phyloP scores from a whole-genome alignment of 1,140 invertebrate species.

The Diprion similis region DNA sequence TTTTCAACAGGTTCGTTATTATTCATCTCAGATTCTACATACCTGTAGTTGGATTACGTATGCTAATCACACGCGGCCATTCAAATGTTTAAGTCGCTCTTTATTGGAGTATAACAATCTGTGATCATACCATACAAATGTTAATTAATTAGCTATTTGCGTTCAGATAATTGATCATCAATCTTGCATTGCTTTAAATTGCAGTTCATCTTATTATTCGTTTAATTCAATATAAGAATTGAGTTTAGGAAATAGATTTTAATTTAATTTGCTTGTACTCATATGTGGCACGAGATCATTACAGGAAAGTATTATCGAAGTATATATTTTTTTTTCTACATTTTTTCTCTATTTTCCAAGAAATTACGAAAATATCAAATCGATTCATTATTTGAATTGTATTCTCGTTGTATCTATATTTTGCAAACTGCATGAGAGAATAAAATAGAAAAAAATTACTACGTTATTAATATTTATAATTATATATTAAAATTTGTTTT shows the following conservation, averaged over 20 bases:
- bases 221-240: not conserved
- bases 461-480: too few relatives aligned
- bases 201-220: constrained; percentile 4
- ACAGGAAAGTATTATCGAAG: not conserved
- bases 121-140: constrained; percentile 9
- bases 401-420: too few relatives aligned
- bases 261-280: not conserved
- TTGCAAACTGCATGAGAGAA: too few relatives aligned
- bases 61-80: not conserved
- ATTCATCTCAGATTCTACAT: not conserved
- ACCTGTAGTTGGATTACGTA: not conserved
- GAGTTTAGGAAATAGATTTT: not conserved
- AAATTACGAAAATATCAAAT: too few relatives aligned
- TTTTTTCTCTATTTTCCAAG: too few relatives aligned
- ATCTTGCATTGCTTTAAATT: constrained; percentile 7
- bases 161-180: constrained; percentile 5
- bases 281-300: not conserved
- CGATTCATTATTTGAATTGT: too few relatives aligned
- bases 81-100: constrained; percentile 5
- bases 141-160: not conserved
- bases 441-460: too few relatives aligned
- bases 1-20: not conserved
- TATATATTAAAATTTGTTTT: too few relatives aligned
- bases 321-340: too few relatives aligned
- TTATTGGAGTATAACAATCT: not conserved